Percentiles rank a stretch among this genome's conserved stretches.
Evolutionary conservation across 64 coral and sea anemone species (phyloP).

Genomic region (Pocillopora damicornis): DNA sequence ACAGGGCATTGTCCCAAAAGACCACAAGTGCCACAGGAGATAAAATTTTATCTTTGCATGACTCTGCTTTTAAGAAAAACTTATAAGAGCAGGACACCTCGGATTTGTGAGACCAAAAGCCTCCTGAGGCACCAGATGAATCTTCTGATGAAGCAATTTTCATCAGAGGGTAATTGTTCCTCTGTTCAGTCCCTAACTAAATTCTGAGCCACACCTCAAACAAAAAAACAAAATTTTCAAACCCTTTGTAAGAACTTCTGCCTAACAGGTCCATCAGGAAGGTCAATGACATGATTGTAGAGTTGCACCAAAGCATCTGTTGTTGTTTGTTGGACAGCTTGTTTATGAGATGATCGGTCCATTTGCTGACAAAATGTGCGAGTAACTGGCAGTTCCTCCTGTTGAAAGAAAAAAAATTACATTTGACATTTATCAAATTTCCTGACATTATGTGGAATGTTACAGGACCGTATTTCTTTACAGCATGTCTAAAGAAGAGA

Average conservation of each 20-base stretch:
- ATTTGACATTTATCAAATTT: neutral
- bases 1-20: no score
- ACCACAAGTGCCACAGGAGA: no score
- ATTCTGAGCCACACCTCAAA: no score
- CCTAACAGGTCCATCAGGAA: slow-evolving; percentile 74
- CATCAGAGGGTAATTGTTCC: neutral
- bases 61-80: no score
- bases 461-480: no score
- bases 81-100: no score
- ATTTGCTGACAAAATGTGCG: slow-evolving; percentile 71
- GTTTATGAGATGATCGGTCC: slow-evolving; percentile 31
- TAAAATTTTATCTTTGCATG: no score
- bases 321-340: slow-evolving; percentile 55
- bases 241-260: slow-evolving; percentile 82
- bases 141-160: no score
- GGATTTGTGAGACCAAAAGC: no score
- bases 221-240: neutral
- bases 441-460: no score
- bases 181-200: neutral
- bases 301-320: slow-evolving; percentile 64
- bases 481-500: no score
- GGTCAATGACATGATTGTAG: slow-evolving; percentile 74
- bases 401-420: neutral
- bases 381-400: slow-evolving; percentile 70
- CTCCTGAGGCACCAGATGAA: no score